These are phyloP conservation scores for Emydoidea blandingii DNA, from an alignment of 2,797 vertebrate genomes.

Conservation along the genomic window DNA sequence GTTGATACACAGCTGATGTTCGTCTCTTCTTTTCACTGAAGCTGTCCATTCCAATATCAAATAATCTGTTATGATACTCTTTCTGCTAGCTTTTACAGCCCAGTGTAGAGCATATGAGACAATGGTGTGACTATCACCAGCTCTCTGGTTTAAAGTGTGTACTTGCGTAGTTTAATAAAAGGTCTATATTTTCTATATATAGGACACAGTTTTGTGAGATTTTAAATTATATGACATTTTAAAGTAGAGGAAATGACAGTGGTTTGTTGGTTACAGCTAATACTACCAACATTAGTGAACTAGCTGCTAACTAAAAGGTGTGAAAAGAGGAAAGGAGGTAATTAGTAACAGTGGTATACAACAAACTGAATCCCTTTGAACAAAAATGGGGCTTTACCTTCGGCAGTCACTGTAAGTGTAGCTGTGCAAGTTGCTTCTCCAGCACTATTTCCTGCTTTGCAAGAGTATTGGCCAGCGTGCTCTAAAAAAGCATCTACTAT, in stretches of 20 bases:
- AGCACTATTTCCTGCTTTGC: constrained; percentile 89
- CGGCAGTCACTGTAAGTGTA: constrained; percentile 87
- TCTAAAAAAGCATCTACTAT: constrained; percentile 93
- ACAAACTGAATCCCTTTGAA: constrained; percentile 78
- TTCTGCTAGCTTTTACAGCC: background rate
- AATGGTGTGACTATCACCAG: constrained; percentile 3
- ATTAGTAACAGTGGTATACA: constrained; percentile 78
- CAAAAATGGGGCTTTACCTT: constrained; percentile 89
- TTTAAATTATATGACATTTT: background rate
- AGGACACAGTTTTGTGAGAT: constrained; percentile 14
- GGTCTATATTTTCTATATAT: background rate
- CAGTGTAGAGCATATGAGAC: constrained; percentile 43
- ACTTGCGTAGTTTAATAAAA: constrained; percentile 10
- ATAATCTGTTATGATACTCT: background rate
- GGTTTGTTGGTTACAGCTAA: constrained; percentile 48
- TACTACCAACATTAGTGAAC: constrained; percentile 68
- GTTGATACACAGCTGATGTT: constrained; percentile 11
- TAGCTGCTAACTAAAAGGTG: constrained; percentile 35
- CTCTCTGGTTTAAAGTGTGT: background rate
- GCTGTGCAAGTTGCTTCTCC: constrained; percentile 91
- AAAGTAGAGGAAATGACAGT: constrained; percentile 37
- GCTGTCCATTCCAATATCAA: constrained; percentile 16
- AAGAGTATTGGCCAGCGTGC: constrained; percentile 93
- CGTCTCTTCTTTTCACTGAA: constrained; percentile 65
- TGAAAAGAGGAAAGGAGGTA: constrained; percentile 56